A percentile compares a stretch with the other conserved stretches of the same genome.
Evolutionary conservation across 2,797 vertebrate genomes (phyloP).

Genomic region (Xenops minutus): DNA sequence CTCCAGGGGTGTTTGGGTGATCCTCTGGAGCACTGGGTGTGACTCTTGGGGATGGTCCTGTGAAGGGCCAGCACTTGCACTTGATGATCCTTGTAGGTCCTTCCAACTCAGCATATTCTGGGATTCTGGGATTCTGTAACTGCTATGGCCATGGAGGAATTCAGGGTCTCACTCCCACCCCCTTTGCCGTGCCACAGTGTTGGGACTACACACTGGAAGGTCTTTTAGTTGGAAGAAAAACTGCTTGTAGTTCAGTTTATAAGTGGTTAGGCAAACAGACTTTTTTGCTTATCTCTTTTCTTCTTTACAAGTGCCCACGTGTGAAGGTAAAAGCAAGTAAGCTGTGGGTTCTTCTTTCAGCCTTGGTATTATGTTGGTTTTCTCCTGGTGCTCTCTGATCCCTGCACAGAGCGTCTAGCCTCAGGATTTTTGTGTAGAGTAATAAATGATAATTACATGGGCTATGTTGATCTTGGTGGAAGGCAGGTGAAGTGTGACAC

Average conservation of each 20-base stretch:
- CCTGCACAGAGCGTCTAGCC: not conserved
- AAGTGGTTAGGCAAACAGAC: not conserved
- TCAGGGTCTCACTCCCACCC: not conserved
- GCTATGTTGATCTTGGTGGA: not conserved
- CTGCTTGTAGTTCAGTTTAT: not conserved
- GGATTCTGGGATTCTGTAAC: not conserved
- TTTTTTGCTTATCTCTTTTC: fast-evolving
- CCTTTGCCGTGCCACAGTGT: not conserved
- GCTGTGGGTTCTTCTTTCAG: not conserved
- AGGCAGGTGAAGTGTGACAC: not conserved
- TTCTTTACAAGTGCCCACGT: not conserved
- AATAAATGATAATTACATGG: not conserved
- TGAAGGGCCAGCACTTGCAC: not conserved
- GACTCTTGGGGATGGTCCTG: not conserved
- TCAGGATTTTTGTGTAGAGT: not conserved
- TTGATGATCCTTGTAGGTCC: not conserved
- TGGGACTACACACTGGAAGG: fast-evolving
- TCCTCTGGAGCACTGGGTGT: not conserved
- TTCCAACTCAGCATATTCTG: not conserved
- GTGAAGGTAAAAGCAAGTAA: not conserved
- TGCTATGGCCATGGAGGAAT: fast-evolving
- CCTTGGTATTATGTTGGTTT: not conserved
- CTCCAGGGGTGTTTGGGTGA: not conserved
- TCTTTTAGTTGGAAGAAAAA: not conserved
- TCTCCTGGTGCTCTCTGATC: not conserved